Conservation (phyloP, 2,113 vertebrate genomes). For the Dicaeum eximium region DNA sequence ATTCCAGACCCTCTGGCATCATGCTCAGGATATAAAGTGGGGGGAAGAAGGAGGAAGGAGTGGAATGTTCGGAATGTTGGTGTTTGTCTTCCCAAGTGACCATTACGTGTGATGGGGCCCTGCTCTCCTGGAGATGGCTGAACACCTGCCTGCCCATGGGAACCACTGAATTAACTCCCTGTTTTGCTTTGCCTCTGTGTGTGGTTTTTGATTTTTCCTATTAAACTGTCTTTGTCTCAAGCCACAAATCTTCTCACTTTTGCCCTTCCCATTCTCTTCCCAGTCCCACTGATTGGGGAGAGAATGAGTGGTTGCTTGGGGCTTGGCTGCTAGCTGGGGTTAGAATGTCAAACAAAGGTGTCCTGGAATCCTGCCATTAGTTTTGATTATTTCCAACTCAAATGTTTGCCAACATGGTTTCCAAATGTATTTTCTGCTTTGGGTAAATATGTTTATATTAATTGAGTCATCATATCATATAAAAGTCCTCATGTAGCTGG, state of each 20-base stretch:
- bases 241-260: not conserved
- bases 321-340: not conserved
- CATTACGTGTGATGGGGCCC: rapidly evolving
- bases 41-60: not conserved
- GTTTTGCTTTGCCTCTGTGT: not conserved
- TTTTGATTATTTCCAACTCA: constrained; percentile 5
- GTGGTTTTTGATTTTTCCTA: not conserved
- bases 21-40: not conserved
- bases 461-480: not conserved
- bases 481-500: not conserved
- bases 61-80: not conserved
- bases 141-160: not conserved
- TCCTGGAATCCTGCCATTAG: not conserved
- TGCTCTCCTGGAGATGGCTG: not conserved
- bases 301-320: not conserved
- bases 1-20: not conserved
- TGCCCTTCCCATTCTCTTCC: not conserved
- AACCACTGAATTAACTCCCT: not conserved
- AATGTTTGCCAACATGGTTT: not conserved
- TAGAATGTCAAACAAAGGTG: not conserved
- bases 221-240: not conserved
- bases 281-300: not conserved
- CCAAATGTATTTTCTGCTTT: not conserved
- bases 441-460: not conserved
- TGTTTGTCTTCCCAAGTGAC: not conserved